These are phyloP conservation scores for Stictonetta naevosa DNA, from an alignment of 2,113 vertebrate genomes.

Conservation along the genomic window DNA sequence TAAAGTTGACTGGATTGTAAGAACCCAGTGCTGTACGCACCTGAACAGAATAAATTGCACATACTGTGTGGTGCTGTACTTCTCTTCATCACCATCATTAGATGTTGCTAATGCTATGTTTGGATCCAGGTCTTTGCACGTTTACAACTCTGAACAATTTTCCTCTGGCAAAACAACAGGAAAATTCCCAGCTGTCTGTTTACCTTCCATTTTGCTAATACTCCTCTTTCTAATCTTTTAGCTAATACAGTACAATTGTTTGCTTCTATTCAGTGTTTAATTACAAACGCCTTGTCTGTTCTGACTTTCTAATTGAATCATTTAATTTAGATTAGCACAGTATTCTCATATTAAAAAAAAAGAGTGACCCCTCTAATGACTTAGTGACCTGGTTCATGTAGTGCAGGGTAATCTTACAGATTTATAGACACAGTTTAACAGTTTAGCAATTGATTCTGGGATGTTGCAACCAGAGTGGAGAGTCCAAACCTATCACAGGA, in stretches of 20 bases:
- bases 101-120: not conserved
- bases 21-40: not conserved
- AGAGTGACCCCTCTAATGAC: not conserved
- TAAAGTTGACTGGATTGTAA: not conserved
- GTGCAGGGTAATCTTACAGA: not conserved
- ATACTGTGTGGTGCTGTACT: not conserved
- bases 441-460: not conserved
- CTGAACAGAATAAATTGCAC: not conserved
- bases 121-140: not conserved
- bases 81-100: not conserved
- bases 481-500: not conserved
- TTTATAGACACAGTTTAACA: conserved; percentile 4
- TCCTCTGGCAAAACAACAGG: not conserved
- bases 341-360: not conserved
- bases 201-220: not conserved
- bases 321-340: not conserved
- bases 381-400: not conserved
- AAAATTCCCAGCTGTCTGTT: not conserved
- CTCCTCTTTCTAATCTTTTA: not conserved
- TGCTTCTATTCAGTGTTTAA: not conserved
- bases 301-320: not conserved
- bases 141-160: not conserved
- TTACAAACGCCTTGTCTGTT: not conserved
- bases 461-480: not conserved
- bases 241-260: not conserved